These are phyloP conservation scores for Paracanthobrama guichenoti DNA, from an alignment of 2,113 vertebrate genomes.

Conservation along the genomic window DNA sequence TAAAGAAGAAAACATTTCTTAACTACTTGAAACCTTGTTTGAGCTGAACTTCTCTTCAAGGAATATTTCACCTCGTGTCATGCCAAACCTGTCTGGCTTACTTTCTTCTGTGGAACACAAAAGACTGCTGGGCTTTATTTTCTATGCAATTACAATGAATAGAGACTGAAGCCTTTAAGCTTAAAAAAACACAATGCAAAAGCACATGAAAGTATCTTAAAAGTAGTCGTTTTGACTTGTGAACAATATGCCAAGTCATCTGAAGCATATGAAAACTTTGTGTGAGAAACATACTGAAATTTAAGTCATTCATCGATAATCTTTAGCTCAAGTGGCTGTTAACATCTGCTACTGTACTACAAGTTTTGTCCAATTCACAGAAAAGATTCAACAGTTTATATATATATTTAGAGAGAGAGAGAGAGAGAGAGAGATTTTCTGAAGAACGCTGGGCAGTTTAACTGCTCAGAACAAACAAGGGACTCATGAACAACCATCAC, in stretches of 20 bases:
- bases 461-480: no score
- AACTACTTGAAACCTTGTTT: slow-evolving; percentile 2
- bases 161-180: neutral
- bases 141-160: neutral
- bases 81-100: neutral
- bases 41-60: slow-evolving; percentile 10
- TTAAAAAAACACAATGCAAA: neutral
- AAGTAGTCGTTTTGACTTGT: neutral
- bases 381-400: no score
- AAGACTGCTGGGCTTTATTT: neutral
- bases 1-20: slow-evolving; percentile 16
- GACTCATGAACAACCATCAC: no score
- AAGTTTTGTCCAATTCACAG: neutral
- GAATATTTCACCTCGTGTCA: neutral
- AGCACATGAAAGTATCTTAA: neutral
- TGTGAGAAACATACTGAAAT: neutral
- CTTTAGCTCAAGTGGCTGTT: neutral
- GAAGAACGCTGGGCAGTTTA: no score
- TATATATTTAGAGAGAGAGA: no score
- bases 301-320: neutral
- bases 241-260: neutral
- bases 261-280: neutral
- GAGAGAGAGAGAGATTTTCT: no score
- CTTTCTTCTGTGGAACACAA: neutral
- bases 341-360: neutral